These are phyloP conservation scores for Pyrrhia umbra DNA, from an alignment of 2,888 invertebrate genomes.

Conservation along the genomic window DNA sequence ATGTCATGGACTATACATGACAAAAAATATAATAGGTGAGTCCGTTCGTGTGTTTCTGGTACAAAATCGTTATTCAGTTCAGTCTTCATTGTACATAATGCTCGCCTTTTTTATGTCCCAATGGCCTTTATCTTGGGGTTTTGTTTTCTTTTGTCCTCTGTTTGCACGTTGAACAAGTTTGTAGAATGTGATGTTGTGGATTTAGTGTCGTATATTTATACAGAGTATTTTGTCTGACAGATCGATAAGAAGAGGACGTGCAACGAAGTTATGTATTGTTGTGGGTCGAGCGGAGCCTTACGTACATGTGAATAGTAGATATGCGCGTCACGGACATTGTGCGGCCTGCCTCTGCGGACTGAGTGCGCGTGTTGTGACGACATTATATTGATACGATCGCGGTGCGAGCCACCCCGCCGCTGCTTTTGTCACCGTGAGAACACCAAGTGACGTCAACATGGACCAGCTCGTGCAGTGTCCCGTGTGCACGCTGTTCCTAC, in stretches of 20 bases:
- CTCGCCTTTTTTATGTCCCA: conserved; percentile 88
- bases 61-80: conserved; percentile 69
- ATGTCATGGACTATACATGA: conserved; percentile 85
- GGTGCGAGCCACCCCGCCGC: conserved; percentile 50
- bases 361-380: conserved; percentile 76
- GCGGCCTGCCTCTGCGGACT: conserved; percentile 75
- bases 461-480: conserved; percentile 92
- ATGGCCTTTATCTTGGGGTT: conserved; percentile 89
- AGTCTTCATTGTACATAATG: conserved; percentile 78
- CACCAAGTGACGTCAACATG: conserved; percentile 74
- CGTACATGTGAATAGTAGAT: conserved; percentile 82
- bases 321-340: conserved; percentile 84
- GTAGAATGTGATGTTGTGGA: conserved; percentile 75
- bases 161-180: conserved; percentile 83
- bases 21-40: conserved; percentile 80
- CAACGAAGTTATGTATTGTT: conserved; percentile 84
- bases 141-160: conserved; percentile 89
- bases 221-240: conserved; percentile 85
- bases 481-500: conserved; percentile 95
- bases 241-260: conserved; percentile 86
- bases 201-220: conserved; percentile 77
- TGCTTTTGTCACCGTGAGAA: conserved; percentile 50
- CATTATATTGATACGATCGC: conserved; percentile 66
- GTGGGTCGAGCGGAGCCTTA: conserved; percentile 79
- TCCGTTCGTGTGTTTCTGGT: conserved; percentile 61